A percentile compares a stretch with the other conserved stretches of the same genome.
Evolutionary conservation across 2,888 invertebrate species (phyloP).

Genomic region (Tetrapedia diversipes): DNA sequence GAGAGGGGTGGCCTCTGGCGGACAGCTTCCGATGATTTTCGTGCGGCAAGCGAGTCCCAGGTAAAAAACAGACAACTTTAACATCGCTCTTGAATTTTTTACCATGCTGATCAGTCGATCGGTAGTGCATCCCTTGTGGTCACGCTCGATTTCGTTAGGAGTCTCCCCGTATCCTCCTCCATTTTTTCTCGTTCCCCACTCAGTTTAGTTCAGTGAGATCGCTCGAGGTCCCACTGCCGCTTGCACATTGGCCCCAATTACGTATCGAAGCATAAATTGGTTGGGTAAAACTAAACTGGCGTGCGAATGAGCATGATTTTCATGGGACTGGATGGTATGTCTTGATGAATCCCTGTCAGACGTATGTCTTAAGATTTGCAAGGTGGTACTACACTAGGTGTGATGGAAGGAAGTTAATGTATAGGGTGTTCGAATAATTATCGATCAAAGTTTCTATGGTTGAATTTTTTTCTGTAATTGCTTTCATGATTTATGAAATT

Average conservation of each 20-base stretch:
- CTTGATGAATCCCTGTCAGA: background rate
- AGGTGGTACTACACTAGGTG: background rate
- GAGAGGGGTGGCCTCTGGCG: slow-evolving; percentile 21
- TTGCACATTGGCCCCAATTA: slow-evolving; percentile 57
- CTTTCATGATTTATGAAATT: too few relatives aligned
- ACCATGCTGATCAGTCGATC: slow-evolving; percentile 47
- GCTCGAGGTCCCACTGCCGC: slow-evolving; percentile 40
- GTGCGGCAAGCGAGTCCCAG: slow-evolving; percentile 41
- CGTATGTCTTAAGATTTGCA: background rate
- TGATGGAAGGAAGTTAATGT: background rate
- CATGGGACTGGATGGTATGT: slow-evolving; percentile 12
- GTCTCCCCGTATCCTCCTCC: slow-evolving; percentile 11
- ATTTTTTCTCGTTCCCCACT: slow-evolving; percentile 1
- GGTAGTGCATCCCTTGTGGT: slow-evolving; percentile 59
- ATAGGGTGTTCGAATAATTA: too few relatives aligned
- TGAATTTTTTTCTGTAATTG: too few relatives aligned
- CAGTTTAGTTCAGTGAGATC: background rate
- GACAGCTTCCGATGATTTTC: slow-evolving; percentile 51
- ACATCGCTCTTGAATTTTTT: slow-evolving; percentile 58
- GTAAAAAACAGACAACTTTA: slow-evolving; percentile 59
- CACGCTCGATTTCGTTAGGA: slow-evolving; percentile 68
- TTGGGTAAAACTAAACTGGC: slow-evolving; percentile 50
- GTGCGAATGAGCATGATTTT: slow-evolving; percentile 50
- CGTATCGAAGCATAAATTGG: slow-evolving; percentile 55
- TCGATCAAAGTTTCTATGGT: too few relatives aligned